These are phyloP conservation scores for Solenopsis fugax DNA, from an alignment of 1,140 invertebrate genomes.

Conservation along the genomic window DNA sequence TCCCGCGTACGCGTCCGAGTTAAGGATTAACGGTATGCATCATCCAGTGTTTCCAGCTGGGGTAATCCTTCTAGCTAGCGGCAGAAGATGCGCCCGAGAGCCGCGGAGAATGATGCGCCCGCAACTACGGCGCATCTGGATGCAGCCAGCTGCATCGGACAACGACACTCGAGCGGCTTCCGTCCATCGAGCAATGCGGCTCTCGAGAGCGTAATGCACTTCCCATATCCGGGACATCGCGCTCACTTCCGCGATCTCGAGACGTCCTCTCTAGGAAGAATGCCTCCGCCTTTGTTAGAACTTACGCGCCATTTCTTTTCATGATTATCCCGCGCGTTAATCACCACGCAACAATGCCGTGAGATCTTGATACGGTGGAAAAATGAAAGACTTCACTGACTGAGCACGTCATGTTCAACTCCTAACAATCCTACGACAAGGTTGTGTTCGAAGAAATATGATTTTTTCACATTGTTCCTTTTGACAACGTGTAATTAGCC, in stretches of 20 bases:
- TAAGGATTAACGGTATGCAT: slow-evolving; percentile 60
- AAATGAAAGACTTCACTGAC: slow-evolving; percentile 34
- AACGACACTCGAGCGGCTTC: slow-evolving; percentile 67
- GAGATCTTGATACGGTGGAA: slow-evolving; percentile 42
- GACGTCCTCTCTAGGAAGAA: slow-evolving; percentile 22
- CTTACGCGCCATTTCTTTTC: slow-evolving; percentile 35
- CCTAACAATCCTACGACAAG: slow-evolving; percentile 11
- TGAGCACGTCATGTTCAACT: slow-evolving; percentile 21
- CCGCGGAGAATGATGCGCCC: slow-evolving; percentile 64
- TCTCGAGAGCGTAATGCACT: slow-evolving; percentile 56
- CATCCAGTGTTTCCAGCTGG: slow-evolving; percentile 50
- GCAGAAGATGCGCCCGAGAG: slow-evolving; percentile 42
- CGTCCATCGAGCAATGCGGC: slow-evolving; percentile 63
- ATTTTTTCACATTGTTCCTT: neutral
- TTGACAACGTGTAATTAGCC: neutral
- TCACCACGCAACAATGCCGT: slow-evolving; percentile 33
- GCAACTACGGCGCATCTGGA: slow-evolving; percentile 46
- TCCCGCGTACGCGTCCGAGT: slow-evolving; percentile 46
- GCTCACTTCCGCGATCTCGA: slow-evolving; percentile 29
- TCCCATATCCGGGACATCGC: slow-evolving; percentile 37
- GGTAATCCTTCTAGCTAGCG: slow-evolving; percentile 38
- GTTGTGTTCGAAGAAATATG: slow-evolving; percentile 5
- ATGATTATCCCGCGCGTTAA: slow-evolving; percentile 49
- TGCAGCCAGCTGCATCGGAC: slow-evolving; percentile 41
- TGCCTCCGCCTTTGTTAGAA: slow-evolving; percentile 22